Evolutionary conservation across 2,888 invertebrate species (phyloP).

Genomic region (Eucriotettix oculatus): DNA sequence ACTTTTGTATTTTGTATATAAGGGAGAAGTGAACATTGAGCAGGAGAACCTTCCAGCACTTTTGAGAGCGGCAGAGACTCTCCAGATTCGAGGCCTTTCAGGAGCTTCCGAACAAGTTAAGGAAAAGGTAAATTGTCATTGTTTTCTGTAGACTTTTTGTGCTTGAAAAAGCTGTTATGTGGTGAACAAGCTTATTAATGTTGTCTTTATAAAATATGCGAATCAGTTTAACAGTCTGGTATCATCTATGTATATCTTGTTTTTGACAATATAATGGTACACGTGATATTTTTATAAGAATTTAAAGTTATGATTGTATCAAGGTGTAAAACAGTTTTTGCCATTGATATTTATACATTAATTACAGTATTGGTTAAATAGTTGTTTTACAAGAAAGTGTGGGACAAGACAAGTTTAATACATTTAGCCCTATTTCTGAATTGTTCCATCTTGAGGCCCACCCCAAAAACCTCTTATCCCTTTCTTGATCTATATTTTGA

Average conservation of each 20-base stretch:
- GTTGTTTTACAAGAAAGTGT: too few species aligned
- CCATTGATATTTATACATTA: too few species aligned
- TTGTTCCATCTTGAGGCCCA: too few species aligned
- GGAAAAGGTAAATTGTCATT: conserved; percentile 11
- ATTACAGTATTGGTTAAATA: too few species aligned
- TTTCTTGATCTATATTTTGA: too few species aligned
- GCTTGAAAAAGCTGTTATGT: not conserved
- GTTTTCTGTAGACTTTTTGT: not conserved
- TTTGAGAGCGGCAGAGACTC: conserved; percentile 19
- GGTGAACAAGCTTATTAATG: not conserved
- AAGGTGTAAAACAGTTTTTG: too few species aligned
- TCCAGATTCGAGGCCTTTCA: conserved; percentile 20
- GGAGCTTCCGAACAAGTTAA: conserved; percentile 14
- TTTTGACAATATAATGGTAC: not conserved
- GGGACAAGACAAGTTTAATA: too few species aligned
- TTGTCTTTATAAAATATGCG: not conserved
- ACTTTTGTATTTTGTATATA: conserved; percentile 19
- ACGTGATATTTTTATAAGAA: too few species aligned
- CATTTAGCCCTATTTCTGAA: too few species aligned
- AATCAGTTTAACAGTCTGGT: too few species aligned
- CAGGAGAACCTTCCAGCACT: conserved; percentile 19
- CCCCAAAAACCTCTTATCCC: too few species aligned
- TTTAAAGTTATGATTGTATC: too few species aligned
- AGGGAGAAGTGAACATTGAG: conserved; percentile 20
- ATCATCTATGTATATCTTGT: not conserved